Conservation (phyloP, 2,888 invertebrate species). For the Microchrysa polita region DNA sequence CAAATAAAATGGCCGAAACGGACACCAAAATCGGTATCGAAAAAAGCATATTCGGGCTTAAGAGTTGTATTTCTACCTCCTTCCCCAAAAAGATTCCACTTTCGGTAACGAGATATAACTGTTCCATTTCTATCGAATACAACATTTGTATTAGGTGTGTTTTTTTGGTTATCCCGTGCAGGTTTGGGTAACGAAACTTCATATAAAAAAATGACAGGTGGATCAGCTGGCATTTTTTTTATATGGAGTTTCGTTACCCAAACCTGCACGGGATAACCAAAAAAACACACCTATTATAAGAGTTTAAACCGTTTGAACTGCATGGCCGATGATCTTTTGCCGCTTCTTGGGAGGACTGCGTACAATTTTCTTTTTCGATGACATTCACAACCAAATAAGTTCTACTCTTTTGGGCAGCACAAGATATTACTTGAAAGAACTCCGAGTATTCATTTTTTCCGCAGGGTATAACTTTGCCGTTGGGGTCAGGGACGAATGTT, state of each 20-base stretch:
- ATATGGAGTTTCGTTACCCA: too few relatives aligned
- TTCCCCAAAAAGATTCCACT: constrained; percentile 64
- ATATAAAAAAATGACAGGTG: too few relatives aligned
- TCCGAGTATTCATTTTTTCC: constrained; percentile 37
- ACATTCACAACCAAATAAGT: constrained; percentile 68
- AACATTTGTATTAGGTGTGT: constrained; percentile 83
- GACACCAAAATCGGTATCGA: constrained; percentile 80
- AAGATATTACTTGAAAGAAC: constrained; percentile 65
- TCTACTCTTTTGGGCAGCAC: constrained; percentile 66
- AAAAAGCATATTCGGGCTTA: constrained; percentile 70
- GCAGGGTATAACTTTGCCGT: constrained; percentile 58
- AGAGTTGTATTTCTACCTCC: constrained; percentile 63
- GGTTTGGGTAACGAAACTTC: too few relatives aligned
- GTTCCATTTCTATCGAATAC: constrained; percentile 78
- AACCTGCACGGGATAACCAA: too few relatives aligned
- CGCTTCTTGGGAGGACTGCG: constrained; percentile 48
- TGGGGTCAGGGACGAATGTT: constrained; percentile 60
- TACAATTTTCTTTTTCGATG: constrained; percentile 71
- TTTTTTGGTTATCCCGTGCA: too few relatives aligned
- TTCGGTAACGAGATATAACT: constrained; percentile 69
- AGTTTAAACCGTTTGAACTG: constrained; percentile 55
- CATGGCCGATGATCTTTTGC: constrained; percentile 55
- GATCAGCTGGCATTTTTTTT: too few relatives aligned
- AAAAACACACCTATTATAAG: too few relatives aligned
- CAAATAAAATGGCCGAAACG: constrained; percentile 84